Percentiles rank a stretch among this genome's conserved stretches.
Conservation (phyloP, 2,888 invertebrate species). For the Caenorhabditis panamensis region DNA sequence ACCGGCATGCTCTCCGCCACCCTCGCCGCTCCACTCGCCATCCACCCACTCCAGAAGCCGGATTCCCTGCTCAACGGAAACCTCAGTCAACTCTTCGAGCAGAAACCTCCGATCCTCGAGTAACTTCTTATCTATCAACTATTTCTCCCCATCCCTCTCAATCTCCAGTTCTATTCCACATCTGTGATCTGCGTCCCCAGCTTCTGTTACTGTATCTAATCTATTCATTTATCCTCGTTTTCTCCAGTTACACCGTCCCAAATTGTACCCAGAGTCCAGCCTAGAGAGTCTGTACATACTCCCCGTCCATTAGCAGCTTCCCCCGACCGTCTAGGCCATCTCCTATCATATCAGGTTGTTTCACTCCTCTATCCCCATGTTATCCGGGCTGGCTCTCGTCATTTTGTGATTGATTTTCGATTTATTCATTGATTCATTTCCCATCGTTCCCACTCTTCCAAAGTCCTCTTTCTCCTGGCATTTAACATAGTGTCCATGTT, state of each 20-base stretch:
- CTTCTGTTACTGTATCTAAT: neutral
- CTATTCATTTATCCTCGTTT: neutral
- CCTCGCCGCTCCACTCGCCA: constrained; percentile 42
- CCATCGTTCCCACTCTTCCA: neutral
- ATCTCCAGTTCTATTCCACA: constrained; percentile 49
- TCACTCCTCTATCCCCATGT: neutral
- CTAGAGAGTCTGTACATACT: constrained; percentile 31
- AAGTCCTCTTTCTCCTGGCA: neutral
- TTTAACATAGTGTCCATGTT: neutral
- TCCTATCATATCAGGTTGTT: constrained; percentile 50
- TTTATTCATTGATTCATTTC: neutral
- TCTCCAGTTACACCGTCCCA: neutral
- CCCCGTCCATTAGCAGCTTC: constrained; percentile 17
- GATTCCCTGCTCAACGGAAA: constrained; percentile 33
- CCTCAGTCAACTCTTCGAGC: constrained; percentile 21
- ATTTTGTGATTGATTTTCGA: constrained; percentile 25
- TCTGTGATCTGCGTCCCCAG: constrained; percentile 39
- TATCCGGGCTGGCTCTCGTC: constrained; percentile 41
- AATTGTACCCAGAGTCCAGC: constrained; percentile 3
- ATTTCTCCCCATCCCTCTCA: constrained; percentile 17
- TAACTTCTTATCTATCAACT: constrained; percentile 5
- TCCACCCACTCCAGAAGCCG: constrained; percentile 28
- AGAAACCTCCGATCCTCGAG: constrained; percentile 14
- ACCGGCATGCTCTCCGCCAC: constrained; percentile 32
- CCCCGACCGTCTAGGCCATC: constrained; percentile 39